A percentile compares a stretch with the other conserved stretches of the same genome.
phyloP scores from a whole-genome alignment of 2,113 vertebrate species.

The Cervus canadensis region DNA sequence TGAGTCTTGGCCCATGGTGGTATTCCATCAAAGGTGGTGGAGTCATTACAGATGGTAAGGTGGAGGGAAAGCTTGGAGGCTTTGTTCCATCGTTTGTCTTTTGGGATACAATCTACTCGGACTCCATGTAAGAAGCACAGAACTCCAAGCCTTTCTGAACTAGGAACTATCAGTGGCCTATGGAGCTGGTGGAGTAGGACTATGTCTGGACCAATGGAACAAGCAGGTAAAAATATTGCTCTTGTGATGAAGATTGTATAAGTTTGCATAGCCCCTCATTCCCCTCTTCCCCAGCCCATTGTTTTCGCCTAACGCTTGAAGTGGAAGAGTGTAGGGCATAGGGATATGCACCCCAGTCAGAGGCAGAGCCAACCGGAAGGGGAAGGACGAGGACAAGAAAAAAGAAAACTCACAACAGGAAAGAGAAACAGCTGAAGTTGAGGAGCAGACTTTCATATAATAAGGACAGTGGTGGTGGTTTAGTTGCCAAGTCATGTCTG shows the following conservation, averaged over 20 bases:
- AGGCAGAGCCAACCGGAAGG: not conserved
- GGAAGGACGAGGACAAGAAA: not conserved
- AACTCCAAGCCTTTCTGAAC: not conserved
- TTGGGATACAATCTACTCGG: not conserved
- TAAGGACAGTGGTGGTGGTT: not conserved
- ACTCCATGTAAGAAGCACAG: not conserved
- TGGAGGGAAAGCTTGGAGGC: not conserved
- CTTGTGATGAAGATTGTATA: not conserved
- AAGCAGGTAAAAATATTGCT: not conserved
- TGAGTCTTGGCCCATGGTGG: not conserved
- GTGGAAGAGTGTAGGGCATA: not conserved
- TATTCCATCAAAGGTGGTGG: not conserved
- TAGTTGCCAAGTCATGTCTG: fast-evolving
- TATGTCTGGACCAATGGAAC: not conserved
- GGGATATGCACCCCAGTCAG: not conserved
- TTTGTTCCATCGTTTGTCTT: not conserved
- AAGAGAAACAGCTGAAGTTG: not conserved
- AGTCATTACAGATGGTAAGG: not conserved
- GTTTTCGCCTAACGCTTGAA: not conserved
- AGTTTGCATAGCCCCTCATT: not conserved
- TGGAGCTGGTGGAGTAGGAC: not conserved
- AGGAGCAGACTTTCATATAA: not conserved
- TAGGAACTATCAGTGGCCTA: not conserved
- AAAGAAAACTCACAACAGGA: not conserved
- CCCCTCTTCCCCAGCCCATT: not conserved